Base-by-base conservation (phyloP, 2,888 invertebrate species). In the Drosophila histrio region DNA sequence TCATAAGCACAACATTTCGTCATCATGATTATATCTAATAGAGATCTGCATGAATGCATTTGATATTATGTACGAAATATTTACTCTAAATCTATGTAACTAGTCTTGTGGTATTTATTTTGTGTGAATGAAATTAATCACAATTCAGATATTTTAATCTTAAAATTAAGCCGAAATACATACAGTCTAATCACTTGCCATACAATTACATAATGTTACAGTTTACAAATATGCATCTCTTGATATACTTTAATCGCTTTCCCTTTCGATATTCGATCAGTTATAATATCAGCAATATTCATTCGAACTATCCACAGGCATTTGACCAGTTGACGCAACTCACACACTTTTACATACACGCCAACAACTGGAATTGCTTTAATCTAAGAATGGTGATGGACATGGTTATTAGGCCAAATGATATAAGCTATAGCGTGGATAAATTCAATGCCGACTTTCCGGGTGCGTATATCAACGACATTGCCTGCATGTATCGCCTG, bases 341-440 rank as follows among this genome's bases (percentile, higher is more conserved):
- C 0, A 81, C 80, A 1, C 85, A 90, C 50, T 89, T 91, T 24
- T 90, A 86, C 49, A 86, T 91, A 26, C 89, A 91, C 21, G 77
- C 63, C 1, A 91, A 91, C 54, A 65, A 89, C 32, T 91, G 91
- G 91, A 90, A 90, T 62, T 91, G 91, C 26, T 91, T 79, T n/a
- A 88, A 74, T 65, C 73, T 91, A 2, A 66, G 65, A 8, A 38
- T 69, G 21, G 34, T 91, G 0, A 89, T 91, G 89, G 83, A 90
- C 44, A 43, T 89, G 5, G 62, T 91, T 0, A 85, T 91, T 6
- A 65, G 63, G 0, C 75, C 83, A 0, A 54, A 79, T 7, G 71
- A 72, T 11, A 90, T 91, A 6, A 73, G 73, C 52, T 90, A 79
- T 15, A 78, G 72, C 0, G 36, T 26, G 0, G 91, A 91, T 63